Evolutionary conservation across 2,113 vertebrate genomes (phyloP).

Genomic region (Toxotes jaculatrix): DNA sequence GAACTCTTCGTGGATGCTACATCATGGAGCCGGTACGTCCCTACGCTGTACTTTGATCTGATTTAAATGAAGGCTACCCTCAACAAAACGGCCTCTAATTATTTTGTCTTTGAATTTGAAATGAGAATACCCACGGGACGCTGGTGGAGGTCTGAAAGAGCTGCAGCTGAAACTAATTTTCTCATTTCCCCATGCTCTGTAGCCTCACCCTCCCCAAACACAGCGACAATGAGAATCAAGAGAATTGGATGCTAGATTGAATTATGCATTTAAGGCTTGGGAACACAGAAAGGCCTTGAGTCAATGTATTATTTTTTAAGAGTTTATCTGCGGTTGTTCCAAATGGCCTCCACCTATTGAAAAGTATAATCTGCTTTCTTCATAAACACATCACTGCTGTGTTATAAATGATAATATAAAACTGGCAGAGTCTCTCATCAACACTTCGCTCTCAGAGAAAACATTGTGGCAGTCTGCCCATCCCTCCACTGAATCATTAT

Average conservation of each 20-base stretch:
- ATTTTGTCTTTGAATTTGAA: constrained; percentile 75
- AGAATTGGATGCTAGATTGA: constrained; percentile 49
- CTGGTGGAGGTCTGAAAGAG: constrained; percentile 56
- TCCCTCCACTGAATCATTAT: constrained; percentile 48
- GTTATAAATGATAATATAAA: constrained; percentile 19
- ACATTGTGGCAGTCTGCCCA: constrained; percentile 36
- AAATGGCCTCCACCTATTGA: constrained; percentile 11
- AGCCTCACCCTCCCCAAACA: constrained; percentile 17
- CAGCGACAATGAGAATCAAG: constrained; percentile 44
- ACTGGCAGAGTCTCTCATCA: constrained; percentile 13
- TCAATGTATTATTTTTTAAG: constrained; percentile 23
- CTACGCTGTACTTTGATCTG: constrained; percentile 54
- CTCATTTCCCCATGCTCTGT: constrained; percentile 33
- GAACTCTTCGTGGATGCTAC: constrained; percentile 21
- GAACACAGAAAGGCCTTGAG: constrained; percentile 31
- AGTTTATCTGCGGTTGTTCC: constrained; percentile 25
- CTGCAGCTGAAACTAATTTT: constrained; percentile 69
- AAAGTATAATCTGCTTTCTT: constrained; percentile 33
- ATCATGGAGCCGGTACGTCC: background rate
- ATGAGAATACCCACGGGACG: constrained; percentile 61
- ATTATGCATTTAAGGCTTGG: constrained; percentile 36
- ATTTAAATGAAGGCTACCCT: constrained; percentile 66
- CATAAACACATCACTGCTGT: background rate
- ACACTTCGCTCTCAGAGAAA: constrained; percentile 39
- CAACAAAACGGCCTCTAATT: constrained; percentile 76